These are phyloP conservation scores for Cecidostiba fungosa DNA, from an alignment of 2,888 invertebrate species.

Conservation along the genomic window DNA sequence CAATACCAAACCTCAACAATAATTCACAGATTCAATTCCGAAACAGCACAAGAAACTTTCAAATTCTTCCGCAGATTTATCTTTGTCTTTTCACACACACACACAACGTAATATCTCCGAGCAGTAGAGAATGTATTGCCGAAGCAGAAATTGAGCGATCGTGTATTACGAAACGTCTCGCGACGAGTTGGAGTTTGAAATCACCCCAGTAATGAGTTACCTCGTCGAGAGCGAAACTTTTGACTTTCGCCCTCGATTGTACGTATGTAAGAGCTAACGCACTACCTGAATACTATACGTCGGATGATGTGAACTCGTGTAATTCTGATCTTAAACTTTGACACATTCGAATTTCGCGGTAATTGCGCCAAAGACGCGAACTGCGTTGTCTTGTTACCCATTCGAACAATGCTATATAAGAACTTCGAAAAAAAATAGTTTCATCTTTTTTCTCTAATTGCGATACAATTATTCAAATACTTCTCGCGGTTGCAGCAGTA, in stretches of 20 bases:
- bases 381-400: not conserved
- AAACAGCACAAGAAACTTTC: not conserved
- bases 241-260: constrained; percentile 3
- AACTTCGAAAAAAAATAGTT: not conserved
- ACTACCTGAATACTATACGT: not conserved
- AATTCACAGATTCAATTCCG: not conserved
- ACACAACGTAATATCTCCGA: constrained; percentile 14
- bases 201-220: constrained; percentile 26
- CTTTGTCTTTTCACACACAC: not conserved
- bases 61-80: not conserved
- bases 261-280: constrained; percentile 4
- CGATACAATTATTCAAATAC: constrained; percentile 1
- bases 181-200: constrained; percentile 12
- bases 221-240: constrained; percentile 16
- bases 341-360: constrained; percentile 17
- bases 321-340: constrained; percentile 36
- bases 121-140: not conserved
- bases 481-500: not conserved
- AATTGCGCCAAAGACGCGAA: not conserved
- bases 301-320: constrained; percentile 18
- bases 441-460: not conserved
- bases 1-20: not conserved
- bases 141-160: constrained; percentile 27
- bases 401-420: not conserved
- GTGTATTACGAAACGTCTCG: not conserved